phyloP scores from a whole-genome alignment of 2,797 vertebrate species.

The Macropus fuliginosus region DNA sequence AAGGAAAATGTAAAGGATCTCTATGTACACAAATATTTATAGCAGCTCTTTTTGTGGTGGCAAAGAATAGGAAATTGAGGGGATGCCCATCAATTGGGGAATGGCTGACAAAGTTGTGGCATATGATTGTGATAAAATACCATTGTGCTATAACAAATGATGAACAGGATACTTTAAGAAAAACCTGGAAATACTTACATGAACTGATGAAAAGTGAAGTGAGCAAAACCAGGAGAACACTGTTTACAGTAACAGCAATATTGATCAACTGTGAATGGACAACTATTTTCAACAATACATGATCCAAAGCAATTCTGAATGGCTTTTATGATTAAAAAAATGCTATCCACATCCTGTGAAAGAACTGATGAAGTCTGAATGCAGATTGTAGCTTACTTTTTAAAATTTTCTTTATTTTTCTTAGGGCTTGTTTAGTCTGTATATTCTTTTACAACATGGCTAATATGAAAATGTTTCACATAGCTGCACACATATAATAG shows the following conservation, averaged over 20 bases:
- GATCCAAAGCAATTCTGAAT: neutral
- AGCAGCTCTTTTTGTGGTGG: neutral
- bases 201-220: neutral
- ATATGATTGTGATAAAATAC: neutral
- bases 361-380: neutral
- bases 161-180: neutral
- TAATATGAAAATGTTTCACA: neutral
- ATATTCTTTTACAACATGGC: neutral
- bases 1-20: neutral
- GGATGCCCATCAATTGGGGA: neutral
- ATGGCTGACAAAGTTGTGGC: neutral
- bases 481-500: neutral
- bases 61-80: neutral
- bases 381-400: neutral
- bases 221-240: neutral
- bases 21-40: neutral
- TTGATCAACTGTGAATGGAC: neutral
- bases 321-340: neutral
- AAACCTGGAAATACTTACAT: neutral
- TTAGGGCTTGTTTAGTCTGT: neutral
- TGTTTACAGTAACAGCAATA: neutral
- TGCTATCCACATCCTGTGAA: neutral
- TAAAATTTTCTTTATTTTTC: neutral
- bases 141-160: neutral
- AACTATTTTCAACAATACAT: neutral